Evolutionary conservation across 2,888 invertebrate genomes (phyloP).

Genomic region (Saturnia pavonia): DNA sequence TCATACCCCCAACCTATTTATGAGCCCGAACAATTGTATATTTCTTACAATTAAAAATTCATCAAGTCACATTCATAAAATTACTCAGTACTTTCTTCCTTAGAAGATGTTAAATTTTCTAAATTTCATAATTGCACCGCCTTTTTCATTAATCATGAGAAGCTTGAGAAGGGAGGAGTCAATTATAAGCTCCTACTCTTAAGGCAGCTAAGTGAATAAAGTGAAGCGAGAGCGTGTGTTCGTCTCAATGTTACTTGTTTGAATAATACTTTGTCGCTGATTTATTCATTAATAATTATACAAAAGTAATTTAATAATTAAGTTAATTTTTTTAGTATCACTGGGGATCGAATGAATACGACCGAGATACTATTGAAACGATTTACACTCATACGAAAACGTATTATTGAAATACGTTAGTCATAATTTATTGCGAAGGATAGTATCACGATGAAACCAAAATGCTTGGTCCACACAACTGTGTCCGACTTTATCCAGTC

Average conservation of each 20-base stretch:
- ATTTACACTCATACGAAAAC: too few relatives aligned
- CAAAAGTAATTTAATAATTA: too few relatives aligned
- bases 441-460: not conserved
- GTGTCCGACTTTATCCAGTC: too few relatives aligned
- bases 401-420: too few relatives aligned
- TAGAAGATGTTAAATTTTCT: constrained; percentile 13
- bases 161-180: constrained; percentile 18
- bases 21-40: too few relatives aligned
- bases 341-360: too few relatives aligned
- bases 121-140: constrained; percentile 23
- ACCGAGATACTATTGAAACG: too few relatives aligned
- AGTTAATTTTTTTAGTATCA: too few relatives aligned
- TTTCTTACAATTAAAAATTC: not conserved
- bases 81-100: constrained; percentile 6
- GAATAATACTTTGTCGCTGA: not conserved
- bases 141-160: constrained; percentile 24
- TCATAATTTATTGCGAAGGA: not conserved
- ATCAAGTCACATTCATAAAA: not conserved
- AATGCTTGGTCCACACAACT: too few relatives aligned
- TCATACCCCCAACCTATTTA: too few relatives aligned
- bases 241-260: not conserved
- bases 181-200: constrained; percentile 25
- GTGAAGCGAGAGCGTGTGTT: not conserved
- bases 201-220: constrained; percentile 13
- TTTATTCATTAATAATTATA: too few relatives aligned